Conservation (phyloP, 92 coral and sea anemone genomes). For the Metridium senile region DNA sequence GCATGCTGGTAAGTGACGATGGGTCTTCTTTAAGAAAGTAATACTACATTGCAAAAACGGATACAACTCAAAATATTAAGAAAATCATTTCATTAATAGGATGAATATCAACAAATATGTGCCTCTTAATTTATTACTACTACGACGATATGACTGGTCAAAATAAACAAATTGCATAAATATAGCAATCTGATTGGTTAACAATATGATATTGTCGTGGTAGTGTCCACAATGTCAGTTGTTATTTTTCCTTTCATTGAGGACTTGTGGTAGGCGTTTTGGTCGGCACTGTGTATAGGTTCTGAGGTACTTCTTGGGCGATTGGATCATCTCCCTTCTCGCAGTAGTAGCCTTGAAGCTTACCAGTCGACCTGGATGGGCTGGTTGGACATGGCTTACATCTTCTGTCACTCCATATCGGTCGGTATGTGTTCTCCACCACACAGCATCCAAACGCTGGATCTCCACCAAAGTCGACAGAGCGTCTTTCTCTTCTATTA, state of each 20-base stretch:
- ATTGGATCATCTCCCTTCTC: constrained; percentile 5
- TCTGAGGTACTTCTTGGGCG: not conserved
- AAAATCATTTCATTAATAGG: too few relatives aligned
- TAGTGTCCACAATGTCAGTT: not conserved
- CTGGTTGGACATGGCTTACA: constrained; percentile 27
- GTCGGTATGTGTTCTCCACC: constrained; percentile 34
- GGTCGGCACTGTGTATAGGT: not conserved
- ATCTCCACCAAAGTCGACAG: not conserved
- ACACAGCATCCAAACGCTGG: constrained; percentile 37
- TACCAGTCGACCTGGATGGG: constrained; percentile 15
- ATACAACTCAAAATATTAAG: too few relatives aligned
- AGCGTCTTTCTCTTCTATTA: constrained; percentile 6
- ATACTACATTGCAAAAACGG: too few relatives aligned
- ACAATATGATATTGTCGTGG: too few relatives aligned
- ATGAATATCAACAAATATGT: too few relatives aligned
- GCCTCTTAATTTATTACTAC: too few relatives aligned
- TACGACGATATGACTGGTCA: too few relatives aligned
- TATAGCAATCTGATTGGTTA: too few relatives aligned
- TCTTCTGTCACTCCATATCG: constrained; percentile 18
- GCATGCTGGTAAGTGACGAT: too few relatives aligned
- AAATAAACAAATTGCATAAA: too few relatives aligned
- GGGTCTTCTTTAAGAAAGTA: too few relatives aligned
- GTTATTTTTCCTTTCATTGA: not conserved
- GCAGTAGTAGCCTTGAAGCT: constrained; percentile 41
- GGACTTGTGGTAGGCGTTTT: not conserved